phyloP scores from a whole-genome alignment of 2,888 invertebrate species.

The Agrilus mali region DNA sequence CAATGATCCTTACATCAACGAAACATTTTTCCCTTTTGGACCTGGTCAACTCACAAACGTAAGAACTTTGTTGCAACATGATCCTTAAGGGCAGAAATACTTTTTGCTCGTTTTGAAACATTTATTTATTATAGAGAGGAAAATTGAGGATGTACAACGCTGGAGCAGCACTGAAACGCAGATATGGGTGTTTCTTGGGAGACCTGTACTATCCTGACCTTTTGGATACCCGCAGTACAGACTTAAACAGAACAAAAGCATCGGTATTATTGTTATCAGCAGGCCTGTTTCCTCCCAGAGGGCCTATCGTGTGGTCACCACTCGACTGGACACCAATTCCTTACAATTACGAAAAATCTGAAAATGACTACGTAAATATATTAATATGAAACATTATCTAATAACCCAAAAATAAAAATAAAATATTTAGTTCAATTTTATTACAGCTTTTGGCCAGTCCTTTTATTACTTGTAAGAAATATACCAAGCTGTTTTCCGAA shows the following conservation, averaged over 20 bases:
- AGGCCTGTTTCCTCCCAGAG: slow-evolving; percentile 50
- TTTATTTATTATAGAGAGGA: no score
- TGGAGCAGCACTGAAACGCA: slow-evolving; percentile 46
- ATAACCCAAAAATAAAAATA: neutral
- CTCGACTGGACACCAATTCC: slow-evolving; percentile 66
- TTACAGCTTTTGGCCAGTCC: neutral
- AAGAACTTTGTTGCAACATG: no score
- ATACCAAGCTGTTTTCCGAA: neutral
- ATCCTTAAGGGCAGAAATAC: no score
- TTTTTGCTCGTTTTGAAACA: no score
- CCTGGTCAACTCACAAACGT: slow-evolving; percentile 68
- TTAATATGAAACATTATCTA: slow-evolving; percentile 8
- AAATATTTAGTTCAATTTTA: slow-evolving; percentile 1
- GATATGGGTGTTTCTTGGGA: slow-evolving; percentile 49
- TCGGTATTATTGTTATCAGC: slow-evolving; percentile 54
- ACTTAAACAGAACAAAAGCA: slow-evolving; percentile 59
- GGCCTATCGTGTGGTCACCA: slow-evolving; percentile 41
- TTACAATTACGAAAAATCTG: slow-evolving; percentile 45
- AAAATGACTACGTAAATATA: slow-evolving; percentile 19
- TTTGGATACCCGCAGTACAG: slow-evolving; percentile 52
- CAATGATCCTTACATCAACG: slow-evolving; percentile 52
- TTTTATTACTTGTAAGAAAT: neutral
- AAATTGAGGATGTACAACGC: slow-evolving; percentile 35
- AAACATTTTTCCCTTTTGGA: slow-evolving; percentile 56
- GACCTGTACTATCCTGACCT: slow-evolving; percentile 40